phyloP scores from a whole-genome alignment of 2,113 vertebrate genomes.

The Suricata suricatta region DNA sequence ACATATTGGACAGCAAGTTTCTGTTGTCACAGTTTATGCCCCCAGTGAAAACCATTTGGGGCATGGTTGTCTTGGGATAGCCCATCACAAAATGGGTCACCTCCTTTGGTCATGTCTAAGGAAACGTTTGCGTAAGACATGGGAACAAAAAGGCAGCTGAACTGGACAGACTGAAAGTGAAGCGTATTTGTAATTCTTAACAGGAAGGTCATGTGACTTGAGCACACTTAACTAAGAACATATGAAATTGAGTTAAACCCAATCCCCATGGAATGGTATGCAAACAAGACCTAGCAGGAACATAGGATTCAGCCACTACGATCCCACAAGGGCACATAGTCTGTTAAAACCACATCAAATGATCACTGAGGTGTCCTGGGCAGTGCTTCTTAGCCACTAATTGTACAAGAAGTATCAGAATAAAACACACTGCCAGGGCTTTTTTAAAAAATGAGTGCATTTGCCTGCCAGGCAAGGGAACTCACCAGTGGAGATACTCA shows the following conservation, averaged over 20 bases:
- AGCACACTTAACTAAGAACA: slow-evolving; percentile 80
- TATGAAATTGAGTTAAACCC: slow-evolving; percentile 85
- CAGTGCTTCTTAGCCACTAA: slow-evolving; percentile 83
- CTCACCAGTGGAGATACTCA: not conserved
- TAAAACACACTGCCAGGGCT: slow-evolving; percentile 27
- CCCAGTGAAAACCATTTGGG: slow-evolving; percentile 86
- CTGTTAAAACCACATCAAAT: slow-evolving; percentile 87
- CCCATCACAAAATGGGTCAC: slow-evolving; percentile 88
- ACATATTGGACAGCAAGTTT: slow-evolving; percentile 81
- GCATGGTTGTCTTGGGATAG: slow-evolving; percentile 87
- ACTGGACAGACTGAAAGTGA: slow-evolving; percentile 61
- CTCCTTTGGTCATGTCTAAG: slow-evolving; percentile 76
- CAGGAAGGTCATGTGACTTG: slow-evolving; percentile 83
- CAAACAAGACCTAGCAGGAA: slow-evolving; percentile 86
- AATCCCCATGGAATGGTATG: slow-evolving; percentile 84
- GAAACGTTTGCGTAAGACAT: slow-evolving; percentile 78
- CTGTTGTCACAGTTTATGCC: slow-evolving; percentile 86
- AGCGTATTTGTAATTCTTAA: slow-evolving; percentile 84
- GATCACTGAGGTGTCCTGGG: slow-evolving; percentile 78
- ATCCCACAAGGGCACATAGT: slow-evolving; percentile 88
- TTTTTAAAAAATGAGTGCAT: not conserved
- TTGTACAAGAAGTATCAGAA: slow-evolving; percentile 57
- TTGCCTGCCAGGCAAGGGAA: not conserved
- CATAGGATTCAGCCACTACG: slow-evolving; percentile 83
- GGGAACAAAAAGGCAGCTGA: slow-evolving; percentile 78